Conservation (phyloP, 2,888 invertebrate genomes). For the Flabesymbios commensalis region DNA sequence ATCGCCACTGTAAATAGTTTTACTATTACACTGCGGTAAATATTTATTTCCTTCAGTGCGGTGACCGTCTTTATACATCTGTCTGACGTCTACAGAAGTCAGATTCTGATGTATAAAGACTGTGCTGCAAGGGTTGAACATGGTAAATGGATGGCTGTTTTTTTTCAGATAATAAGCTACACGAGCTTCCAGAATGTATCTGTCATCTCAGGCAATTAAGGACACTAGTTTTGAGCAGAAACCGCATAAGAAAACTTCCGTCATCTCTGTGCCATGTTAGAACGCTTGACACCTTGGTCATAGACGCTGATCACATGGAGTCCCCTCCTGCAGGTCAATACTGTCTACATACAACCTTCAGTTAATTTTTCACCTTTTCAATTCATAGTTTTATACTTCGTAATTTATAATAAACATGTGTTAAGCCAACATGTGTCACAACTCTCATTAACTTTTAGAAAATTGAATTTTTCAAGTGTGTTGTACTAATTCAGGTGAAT, state of each 20-base stretch:
- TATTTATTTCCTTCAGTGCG: background rate
- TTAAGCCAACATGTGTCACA: constrained; percentile 8
- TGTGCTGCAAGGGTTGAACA: no score
- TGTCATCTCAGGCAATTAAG: constrained; percentile 7
- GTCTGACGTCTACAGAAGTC: no score
- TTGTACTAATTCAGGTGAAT: no score
- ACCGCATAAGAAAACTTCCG: constrained; percentile 15
- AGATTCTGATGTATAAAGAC: no score
- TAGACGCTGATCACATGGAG: constrained; percentile 17
- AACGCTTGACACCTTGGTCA: constrained; percentile 4
- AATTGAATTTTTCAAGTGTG: no score
- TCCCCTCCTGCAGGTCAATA: constrained; percentile 13
- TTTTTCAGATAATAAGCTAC: constrained; percentile 16
- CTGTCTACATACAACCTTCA: background rate
- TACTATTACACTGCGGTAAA: background rate
- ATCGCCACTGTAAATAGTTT: background rate
- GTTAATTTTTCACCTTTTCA: background rate
- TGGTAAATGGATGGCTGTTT: background rate
- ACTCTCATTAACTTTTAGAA: background rate
- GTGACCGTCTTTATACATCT: no score
- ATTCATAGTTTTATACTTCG: background rate
- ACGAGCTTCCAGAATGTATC: constrained; percentile 13
- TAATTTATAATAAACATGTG: background rate
- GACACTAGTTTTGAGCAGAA: constrained; percentile 16
- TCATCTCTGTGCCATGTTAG: constrained; percentile 4